A percentile compares a stretch with the other conserved stretches of the same genome.
These are phyloP conservation scores for Osmoderma eremita DNA, from an alignment of 2,888 invertebrate genomes.

Conservation along the genomic window DNA sequence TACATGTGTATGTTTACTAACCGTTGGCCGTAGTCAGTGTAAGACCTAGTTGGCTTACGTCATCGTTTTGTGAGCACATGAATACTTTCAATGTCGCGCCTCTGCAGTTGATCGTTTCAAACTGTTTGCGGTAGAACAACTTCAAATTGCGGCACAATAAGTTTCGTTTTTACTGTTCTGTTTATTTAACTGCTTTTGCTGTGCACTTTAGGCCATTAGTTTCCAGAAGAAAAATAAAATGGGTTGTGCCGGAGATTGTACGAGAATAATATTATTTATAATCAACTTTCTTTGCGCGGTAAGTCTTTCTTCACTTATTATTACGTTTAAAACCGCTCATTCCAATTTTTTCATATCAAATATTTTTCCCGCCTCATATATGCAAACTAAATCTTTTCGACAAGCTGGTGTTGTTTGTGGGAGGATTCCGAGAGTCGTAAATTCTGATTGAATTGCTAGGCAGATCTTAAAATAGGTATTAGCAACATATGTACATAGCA, in stretches of 20 bases:
- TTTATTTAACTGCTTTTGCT: neutral
- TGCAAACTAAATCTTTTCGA: too few relatives aligned
- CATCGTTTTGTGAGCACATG: constrained; percentile 3
- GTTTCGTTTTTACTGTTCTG: constrained; percentile 3
- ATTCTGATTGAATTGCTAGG: neutral
- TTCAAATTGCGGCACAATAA: constrained; percentile 2
- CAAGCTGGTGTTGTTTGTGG: too few relatives aligned
- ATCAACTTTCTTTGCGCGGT: constrained; percentile 75
- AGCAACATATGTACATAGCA: too few relatives aligned
- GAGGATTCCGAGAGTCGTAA: too few relatives aligned
- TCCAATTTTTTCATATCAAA: too few relatives aligned
- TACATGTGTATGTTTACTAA: too few relatives aligned
- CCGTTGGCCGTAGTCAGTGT: too few relatives aligned
- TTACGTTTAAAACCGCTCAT: too few relatives aligned
- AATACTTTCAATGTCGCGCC: constrained; percentile 29
- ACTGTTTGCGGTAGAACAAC: constrained; percentile 4
- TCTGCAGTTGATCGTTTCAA: neutral
- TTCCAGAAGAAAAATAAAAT: constrained; percentile 49
- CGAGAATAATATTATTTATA: constrained; percentile 61
- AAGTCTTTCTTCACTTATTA: constrained; percentile 63
- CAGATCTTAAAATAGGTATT: constrained; percentile 26
- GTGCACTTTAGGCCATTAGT: neutral
- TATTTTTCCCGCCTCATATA: too few relatives aligned
- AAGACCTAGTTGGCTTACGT: too few relatives aligned
- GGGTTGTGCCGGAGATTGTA: constrained; percentile 62